These are phyloP conservation scores for Scaptomyza tumidula DNA, from an alignment of 2,888 invertebrate genomes.

Conservation along the genomic window DNA sequence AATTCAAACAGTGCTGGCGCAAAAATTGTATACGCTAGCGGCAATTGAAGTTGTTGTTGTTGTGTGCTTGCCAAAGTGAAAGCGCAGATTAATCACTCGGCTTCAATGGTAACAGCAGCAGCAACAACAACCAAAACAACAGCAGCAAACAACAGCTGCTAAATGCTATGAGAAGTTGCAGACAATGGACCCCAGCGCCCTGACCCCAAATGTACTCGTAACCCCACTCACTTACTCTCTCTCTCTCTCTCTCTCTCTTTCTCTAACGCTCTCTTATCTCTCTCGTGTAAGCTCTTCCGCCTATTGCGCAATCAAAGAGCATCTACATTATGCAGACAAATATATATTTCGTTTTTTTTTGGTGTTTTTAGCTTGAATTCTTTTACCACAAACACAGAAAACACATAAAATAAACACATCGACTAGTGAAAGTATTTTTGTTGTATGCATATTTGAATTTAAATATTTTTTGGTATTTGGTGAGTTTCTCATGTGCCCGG, in stretches of 20 bases:
- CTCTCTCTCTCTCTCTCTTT: neutral
- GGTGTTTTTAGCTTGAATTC: constrained; percentile 28
- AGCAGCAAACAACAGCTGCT: constrained; percentile 24
- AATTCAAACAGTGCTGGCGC: constrained; percentile 61
- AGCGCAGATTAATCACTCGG: constrained; percentile 74
- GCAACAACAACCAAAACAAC: constrained; percentile 6
- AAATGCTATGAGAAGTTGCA: constrained; percentile 40
- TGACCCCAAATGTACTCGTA: constrained; percentile 25
- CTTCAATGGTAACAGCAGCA: constrained; percentile 32
- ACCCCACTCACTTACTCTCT: constrained; percentile 6
- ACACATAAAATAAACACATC: constrained; percentile 9
- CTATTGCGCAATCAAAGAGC: constrained; percentile 43
- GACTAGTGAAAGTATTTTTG: constrained; percentile 66
- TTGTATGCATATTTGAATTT: constrained; percentile 49
- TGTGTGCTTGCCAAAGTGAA: constrained; percentile 72
- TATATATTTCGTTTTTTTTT: neutral
- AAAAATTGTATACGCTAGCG: constrained; percentile 45
- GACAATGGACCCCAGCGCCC: constrained; percentile 19
- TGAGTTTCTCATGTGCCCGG: constrained; percentile 62
- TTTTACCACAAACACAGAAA: constrained; percentile 21
- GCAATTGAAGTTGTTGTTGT: constrained; percentile 38
- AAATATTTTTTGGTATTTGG: constrained; percentile 43
- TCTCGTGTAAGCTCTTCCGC: constrained; percentile 8
- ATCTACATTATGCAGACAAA: constrained; percentile 34
- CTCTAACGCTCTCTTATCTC: neutral